A percentile compares a stretch with the other conserved stretches of the same genome.
Conservation (phyloP, 2,113 vertebrate species). For the Rynchops niger region DNA sequence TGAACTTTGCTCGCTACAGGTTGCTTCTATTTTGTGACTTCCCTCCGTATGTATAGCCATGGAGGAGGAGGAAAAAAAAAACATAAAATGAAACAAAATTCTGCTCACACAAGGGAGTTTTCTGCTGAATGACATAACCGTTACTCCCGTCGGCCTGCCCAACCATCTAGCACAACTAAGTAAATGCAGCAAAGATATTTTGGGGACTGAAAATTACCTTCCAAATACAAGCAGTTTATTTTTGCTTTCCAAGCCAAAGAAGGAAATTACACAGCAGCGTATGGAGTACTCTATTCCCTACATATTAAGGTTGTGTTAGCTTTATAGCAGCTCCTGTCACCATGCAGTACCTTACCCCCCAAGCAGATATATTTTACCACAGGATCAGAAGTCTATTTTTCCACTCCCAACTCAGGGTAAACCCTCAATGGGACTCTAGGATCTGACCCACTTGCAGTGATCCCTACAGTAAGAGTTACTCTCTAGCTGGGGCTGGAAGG, state of each 20-base stretch:
- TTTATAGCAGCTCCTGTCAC: constrained; percentile 14
- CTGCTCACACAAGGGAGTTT: background rate
- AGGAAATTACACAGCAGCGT: constrained; percentile 24
- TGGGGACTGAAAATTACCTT: constrained; percentile 5
- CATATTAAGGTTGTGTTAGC: background rate
- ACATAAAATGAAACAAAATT: background rate
- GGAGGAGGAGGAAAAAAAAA: background rate
- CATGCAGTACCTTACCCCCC: background rate
- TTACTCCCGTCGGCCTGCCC: background rate
- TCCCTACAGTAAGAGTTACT: background rate
- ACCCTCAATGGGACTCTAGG: background rate
- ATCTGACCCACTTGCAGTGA: background rate
- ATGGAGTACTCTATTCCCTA: background rate
- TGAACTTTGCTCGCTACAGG: background rate
- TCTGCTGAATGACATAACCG: constrained; percentile 38
- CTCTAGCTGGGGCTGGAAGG: background rate
- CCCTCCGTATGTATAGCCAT: background rate
- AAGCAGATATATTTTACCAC: background rate
- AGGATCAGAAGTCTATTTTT: background rate
- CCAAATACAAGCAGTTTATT: constrained; percentile 4
- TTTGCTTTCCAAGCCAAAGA: constrained; percentile 26
- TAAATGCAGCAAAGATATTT: constrained; percentile 12
- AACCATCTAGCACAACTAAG: background rate
- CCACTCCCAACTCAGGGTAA: background rate
- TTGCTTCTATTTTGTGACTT: constrained; percentile 9